Evolutionary conservation across 2,797 vertebrate species (phyloP).

Genomic region (Iguana delicatissima): DNA sequence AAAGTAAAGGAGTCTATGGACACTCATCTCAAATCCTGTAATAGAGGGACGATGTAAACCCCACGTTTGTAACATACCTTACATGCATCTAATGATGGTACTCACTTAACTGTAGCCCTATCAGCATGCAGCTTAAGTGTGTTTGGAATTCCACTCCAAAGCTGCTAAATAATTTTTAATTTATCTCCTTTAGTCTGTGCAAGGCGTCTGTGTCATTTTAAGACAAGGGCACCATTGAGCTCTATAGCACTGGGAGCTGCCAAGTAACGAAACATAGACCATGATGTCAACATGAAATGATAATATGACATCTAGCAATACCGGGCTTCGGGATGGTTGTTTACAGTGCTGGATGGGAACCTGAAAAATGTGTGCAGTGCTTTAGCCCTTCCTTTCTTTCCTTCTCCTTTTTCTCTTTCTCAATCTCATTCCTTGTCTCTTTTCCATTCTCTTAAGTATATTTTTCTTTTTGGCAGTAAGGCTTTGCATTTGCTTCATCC

Average conservation of each 20-base stretch:
- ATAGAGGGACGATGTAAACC: background rate
- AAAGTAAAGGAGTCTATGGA: background rate
- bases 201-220: constrained; percentile 69
- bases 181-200: constrained; percentile 69
- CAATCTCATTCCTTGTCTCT: constrained; percentile 28
- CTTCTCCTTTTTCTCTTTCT: constrained; percentile 37
- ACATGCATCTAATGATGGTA: background rate
- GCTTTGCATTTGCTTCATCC: background rate
- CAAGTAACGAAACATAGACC: constrained; percentile 74
- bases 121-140: constrained; percentile 26
- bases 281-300: constrained; percentile 75
- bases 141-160: constrained; percentile 59
- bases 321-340: constrained; percentile 74
- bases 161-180: constrained; percentile 72
- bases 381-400: constrained; percentile 2
- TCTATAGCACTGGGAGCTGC: constrained; percentile 62
- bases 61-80: background rate
- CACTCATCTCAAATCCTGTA: background rate
- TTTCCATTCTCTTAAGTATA: background rate
- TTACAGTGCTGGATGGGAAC: constrained; percentile 73
- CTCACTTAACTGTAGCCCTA: background rate
- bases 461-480: background rate
- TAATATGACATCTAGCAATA: constrained; percentile 73
- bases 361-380: constrained; percentile 68
- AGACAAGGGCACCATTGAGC: constrained; percentile 69